A percentile compares a stretch with the other conserved stretches of the same genome.
These are phyloP conservation scores for Aphelenchoides fujianensis DNA, from an alignment of 1,140 invertebrate genomes.

Conservation along the genomic window DNA sequence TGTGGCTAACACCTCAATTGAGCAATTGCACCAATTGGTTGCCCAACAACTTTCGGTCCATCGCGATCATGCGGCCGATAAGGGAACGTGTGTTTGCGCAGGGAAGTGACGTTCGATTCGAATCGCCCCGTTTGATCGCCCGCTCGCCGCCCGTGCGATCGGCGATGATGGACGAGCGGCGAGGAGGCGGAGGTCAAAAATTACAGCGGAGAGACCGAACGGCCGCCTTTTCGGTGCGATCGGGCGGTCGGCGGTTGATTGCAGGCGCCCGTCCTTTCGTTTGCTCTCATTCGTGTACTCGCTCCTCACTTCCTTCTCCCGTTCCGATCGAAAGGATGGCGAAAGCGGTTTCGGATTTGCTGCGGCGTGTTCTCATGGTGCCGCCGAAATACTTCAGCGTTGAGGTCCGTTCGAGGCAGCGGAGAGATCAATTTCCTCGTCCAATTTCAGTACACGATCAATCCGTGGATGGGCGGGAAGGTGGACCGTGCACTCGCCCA, in stretches of 20 bases:
- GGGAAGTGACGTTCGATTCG: too few relatives aligned
- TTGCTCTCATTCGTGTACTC: too few relatives aligned
- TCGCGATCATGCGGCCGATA: too few relatives aligned
- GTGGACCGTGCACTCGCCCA: conserved; percentile 53
- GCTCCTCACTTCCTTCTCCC: too few relatives aligned
- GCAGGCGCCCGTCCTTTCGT: too few relatives aligned
- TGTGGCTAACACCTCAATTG: too few relatives aligned
- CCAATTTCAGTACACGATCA: conserved; percentile 57
- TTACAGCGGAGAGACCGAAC: neutral
- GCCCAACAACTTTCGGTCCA: too few relatives aligned
- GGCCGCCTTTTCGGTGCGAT: neutral
- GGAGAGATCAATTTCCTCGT: neutral
- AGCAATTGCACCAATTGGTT: too few relatives aligned
- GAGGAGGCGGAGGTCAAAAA: neutral
- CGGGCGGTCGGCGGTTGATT: neutral
- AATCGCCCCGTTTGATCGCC: neutral
- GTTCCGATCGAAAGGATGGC: conserved; percentile 23
- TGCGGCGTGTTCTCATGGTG: conserved; percentile 58
- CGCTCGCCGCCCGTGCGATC: neutral
- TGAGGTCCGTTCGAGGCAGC: conserved; percentile 33
- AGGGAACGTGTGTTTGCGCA: too few relatives aligned
- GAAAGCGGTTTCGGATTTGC: conserved; percentile 43
- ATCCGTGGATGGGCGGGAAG: conserved; percentile 61
- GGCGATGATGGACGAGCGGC: too few relatives aligned
- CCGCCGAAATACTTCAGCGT: conserved; percentile 60